Conservation (phyloP, 30 jellyfish, hydroid and myxozoan species). For the Aurelia sp. region DNA sequence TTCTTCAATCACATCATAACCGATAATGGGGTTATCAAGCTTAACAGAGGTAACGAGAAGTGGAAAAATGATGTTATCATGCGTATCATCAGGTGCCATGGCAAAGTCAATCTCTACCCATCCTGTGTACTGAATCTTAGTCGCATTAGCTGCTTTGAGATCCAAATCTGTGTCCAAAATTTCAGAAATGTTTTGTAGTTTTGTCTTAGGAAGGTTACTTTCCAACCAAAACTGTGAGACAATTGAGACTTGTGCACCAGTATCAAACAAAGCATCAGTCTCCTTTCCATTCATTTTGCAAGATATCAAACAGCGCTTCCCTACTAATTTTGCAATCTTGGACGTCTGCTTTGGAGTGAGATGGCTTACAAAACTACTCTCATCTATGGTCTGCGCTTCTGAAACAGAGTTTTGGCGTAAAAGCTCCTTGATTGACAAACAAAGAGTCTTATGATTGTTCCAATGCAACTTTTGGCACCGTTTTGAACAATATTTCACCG, state of each 20-base stretch:
- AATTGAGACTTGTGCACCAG: slow-evolving; percentile 49
- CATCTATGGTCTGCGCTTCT: background rate
- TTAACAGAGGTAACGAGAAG: too few species aligned
- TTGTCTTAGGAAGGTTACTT: slow-evolving; percentile 1
- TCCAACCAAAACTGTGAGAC: slow-evolving; percentile 27
- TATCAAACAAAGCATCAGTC: slow-evolving; percentile 30
- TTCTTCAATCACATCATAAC: background rate
- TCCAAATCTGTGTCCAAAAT: slow-evolving; percentile 9
- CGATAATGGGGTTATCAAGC: background rate
- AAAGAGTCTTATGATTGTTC: slow-evolving; percentile 31
- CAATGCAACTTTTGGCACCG: slow-evolving; percentile 16
- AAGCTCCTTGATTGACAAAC: background rate
- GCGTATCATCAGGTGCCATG: too few species aligned
- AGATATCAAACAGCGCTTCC: slow-evolving; percentile 7
- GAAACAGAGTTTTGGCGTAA: background rate
- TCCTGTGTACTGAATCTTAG: slow-evolving; percentile 17
- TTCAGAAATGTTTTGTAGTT: slow-evolving; percentile 30
- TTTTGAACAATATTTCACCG: too few species aligned
- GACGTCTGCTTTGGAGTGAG: slow-evolving; percentile 35
- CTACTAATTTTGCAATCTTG: slow-evolving; percentile 24
- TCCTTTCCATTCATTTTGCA: slow-evolving; percentile 6
- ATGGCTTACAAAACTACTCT: slow-evolving; percentile 4
- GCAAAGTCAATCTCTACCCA: too few species aligned
- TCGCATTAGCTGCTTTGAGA: slow-evolving; percentile 41
- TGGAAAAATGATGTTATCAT: too few species aligned